Evolutionary conservation across 2,888 invertebrate species (phyloP).

Genomic region (Habroteleia sp.): DNA sequence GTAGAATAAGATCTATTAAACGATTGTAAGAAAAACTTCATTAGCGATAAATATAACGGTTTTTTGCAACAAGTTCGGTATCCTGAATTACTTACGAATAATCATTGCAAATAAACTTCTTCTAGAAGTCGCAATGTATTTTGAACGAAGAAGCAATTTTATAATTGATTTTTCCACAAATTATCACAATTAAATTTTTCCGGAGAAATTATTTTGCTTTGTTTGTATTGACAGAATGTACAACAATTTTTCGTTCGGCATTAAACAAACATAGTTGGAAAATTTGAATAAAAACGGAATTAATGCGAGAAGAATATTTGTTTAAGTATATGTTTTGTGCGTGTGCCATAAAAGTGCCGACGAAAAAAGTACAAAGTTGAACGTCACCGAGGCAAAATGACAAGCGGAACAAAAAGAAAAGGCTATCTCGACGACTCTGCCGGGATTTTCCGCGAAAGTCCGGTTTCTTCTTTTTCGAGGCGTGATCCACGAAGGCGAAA

Average conservation of each 20-base stretch:
- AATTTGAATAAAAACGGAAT: slow-evolving; percentile 26
- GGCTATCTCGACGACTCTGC: slow-evolving; percentile 61
- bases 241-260: too few relatives aligned
- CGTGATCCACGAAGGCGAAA: slow-evolving; percentile 58
- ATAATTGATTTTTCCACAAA: slow-evolving; percentile 19
- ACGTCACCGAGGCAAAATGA: slow-evolving; percentile 51
- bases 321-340: too few relatives aligned
- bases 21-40: slow-evolving; percentile 26
- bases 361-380: slow-evolving; percentile 43
- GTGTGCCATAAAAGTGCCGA: slow-evolving; percentile 23
- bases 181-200: too few relatives aligned
- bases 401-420: slow-evolving; percentile 41
- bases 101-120: slow-evolving; percentile 45
- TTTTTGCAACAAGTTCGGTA: slow-evolving; percentile 14
- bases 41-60: slow-evolving; percentile 50
- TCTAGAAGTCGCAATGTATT: slow-evolving; percentile 30
- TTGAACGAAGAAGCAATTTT: slow-evolving; percentile 29
- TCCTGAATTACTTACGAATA: slow-evolving; percentile 36
- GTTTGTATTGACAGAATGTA: too few relatives aligned
- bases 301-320: slow-evolving; percentile 3
- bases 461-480: slow-evolving; percentile 58
- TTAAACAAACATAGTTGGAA: too few relatives aligned
- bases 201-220: too few relatives aligned
- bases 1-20: slow-evolving; percentile 30
- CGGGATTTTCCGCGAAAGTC: slow-evolving; percentile 62